A percentile compares a stretch with the other conserved stretches of the same genome.
These are phyloP conservation scores for Mayetiola destructor DNA, from an alignment of 2,888 invertebrate species.

Conservation along the genomic window DNA sequence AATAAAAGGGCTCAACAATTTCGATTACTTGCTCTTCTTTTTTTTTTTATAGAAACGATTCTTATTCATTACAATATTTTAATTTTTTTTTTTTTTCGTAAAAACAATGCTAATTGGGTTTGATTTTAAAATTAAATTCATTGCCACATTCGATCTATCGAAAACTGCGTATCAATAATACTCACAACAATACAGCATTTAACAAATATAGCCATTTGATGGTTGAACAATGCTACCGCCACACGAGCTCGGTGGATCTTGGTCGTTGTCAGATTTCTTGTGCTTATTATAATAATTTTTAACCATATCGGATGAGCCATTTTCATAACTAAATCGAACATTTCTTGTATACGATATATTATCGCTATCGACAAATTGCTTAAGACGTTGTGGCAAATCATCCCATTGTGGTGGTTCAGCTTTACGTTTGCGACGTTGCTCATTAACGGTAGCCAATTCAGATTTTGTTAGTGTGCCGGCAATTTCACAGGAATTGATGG, in stretches of 20 bases:
- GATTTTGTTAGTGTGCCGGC: background rate
- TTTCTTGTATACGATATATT: conserved; percentile 28
- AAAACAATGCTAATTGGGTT: no score
- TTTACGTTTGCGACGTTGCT: background rate
- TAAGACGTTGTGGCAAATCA: conserved; percentile 29
- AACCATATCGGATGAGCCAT: background rate
- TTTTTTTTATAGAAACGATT: no score
- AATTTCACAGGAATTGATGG: background rate
- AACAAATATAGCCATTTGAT: conserved; percentile 13
- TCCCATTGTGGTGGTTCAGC: conserved; percentile 26
- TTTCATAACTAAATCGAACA: conserved; percentile 19
- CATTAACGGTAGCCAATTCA: background rate
- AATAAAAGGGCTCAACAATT: no score
- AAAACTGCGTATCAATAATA: no score
- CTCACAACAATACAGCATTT: background rate
- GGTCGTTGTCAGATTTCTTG: conserved; percentile 26
- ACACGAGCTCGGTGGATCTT: conserved; percentile 31
- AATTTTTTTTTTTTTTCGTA: no score
- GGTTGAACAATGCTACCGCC: conserved; percentile 19
- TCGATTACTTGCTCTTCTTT: no score
- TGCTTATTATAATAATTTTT: conserved; percentile 11
- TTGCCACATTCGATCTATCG: no score
- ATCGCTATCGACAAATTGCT: conserved; percentile 30
- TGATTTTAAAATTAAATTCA: no score
- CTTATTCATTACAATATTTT: no score